Base-by-base conservation (phyloP, 2,888 invertebrate genomes). In the Thereva unica region DNA sequence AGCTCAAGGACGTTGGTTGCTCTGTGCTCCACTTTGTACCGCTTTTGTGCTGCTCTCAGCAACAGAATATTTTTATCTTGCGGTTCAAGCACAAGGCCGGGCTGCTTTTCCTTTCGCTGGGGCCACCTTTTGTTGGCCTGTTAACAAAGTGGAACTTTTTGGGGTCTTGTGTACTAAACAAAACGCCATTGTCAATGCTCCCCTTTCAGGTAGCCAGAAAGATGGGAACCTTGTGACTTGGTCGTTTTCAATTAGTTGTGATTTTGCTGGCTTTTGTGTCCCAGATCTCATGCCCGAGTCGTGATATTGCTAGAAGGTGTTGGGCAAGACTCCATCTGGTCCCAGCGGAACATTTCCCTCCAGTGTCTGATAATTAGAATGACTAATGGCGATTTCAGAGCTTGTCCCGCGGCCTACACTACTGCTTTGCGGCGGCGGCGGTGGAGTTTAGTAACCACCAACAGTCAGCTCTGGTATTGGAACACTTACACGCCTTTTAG, bases 51-150 rank as follows among this genome's bases (percentile, higher is more conserved):
- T 23, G 23, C 23, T 61, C 50, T 61, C 50, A 41, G 10, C 50
- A 34, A 34, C 34, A 34, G 49, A 61, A 40, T 50, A 50, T 41
- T 50, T 61, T 23, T 23, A 23, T 23, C 50, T 37, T 61, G 50
- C 34, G 50, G 61, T 61, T 61, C 61, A 61, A 61, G 61, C 61
- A 61, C 61, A 61, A 61, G 61, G 61, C 42, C 61, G n/a, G n/a
- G 50, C 6, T 41, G 50, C 40, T 50, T 57, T 61, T 37, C 61
- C 61, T 61, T 61, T 61, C 61, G 50, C 61, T 42, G 40, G 41
- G 12, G 34, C 8, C 0, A 5, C 38, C 38, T 4, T 53, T 40
- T 8, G 9, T 38, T 40, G 38, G 8, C 5, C 10, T 37, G 7
- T 4, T 6, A 23, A 23, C 50, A 10, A 23, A 5, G 7, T 34